Conservation (phyloP, 2,888 invertebrate genomes). For the Eucriotettix oculatus region DNA sequence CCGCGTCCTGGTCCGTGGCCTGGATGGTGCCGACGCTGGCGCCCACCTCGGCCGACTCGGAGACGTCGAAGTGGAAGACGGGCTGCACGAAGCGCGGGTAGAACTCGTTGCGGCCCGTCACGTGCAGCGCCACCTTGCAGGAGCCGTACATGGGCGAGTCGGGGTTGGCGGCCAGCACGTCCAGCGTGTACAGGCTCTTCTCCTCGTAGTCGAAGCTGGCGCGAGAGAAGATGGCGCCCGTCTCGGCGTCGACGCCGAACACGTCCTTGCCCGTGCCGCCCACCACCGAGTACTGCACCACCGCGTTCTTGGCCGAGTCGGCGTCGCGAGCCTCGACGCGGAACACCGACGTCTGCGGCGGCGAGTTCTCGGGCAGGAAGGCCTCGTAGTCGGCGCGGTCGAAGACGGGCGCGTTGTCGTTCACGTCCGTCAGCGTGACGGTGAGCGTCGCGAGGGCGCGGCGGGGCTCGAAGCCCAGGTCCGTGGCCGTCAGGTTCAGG, state of each 20-base stretch:
- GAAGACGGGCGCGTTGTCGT: constrained; percentile 82
- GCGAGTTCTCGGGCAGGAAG: constrained; percentile 67
- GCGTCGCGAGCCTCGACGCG: constrained; percentile 63
- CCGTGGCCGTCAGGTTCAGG: constrained; percentile 73
- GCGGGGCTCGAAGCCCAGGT: constrained; percentile 66
- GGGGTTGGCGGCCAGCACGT: constrained; percentile 73
- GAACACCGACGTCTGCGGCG: constrained; percentile 54
- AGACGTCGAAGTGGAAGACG: constrained; percentile 82
- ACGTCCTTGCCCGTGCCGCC: constrained; percentile 56
- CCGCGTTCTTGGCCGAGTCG: constrained; percentile 75
- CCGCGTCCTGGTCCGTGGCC: constrained; percentile 78
- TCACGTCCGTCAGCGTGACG: constrained; percentile 78
- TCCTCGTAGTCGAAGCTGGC: constrained; percentile 79
- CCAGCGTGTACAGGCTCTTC: constrained; percentile 51
- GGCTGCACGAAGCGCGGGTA: constrained; percentile 78
- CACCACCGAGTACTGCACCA: constrained; percentile 66
- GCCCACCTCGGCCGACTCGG: constrained; percentile 77
- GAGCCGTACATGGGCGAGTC: constrained; percentile 64
- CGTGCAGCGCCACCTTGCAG: constrained; percentile 53
- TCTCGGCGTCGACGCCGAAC: constrained; percentile 60
- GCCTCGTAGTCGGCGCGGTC: constrained; percentile 61
- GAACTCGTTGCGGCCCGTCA: constrained; percentile 77
- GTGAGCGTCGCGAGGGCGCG: constrained; percentile 65
- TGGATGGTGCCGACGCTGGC: constrained; percentile 71
- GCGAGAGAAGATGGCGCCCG: constrained; percentile 59